Percentiles rank a stretch among this genome's conserved stretches.
Evolutionary conservation across 2,888 invertebrate genomes (phyloP).

Genomic region (Hydraecia micacea): DNA sequence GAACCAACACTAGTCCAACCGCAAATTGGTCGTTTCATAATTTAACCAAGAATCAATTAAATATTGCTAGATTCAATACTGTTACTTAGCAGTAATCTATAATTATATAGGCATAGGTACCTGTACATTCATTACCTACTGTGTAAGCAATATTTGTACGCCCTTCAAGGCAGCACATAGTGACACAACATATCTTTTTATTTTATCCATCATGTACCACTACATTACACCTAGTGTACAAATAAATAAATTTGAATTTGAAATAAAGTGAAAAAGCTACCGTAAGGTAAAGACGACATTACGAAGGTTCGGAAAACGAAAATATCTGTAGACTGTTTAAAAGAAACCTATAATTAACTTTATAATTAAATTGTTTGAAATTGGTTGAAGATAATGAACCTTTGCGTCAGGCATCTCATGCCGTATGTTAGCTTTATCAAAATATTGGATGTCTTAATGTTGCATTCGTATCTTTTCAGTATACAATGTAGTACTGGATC

Average conservation of each 20-base stretch:
- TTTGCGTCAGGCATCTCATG: background rate
- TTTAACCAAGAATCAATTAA: background rate
- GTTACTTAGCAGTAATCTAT: too few species aligned
- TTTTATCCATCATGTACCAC: too few species aligned
- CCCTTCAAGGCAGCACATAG: too few species aligned
- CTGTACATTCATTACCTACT: too few species aligned
- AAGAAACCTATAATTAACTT: conserved; percentile 5
- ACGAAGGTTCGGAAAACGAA: background rate
- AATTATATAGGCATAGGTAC: too few species aligned
- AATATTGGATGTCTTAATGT: background rate
- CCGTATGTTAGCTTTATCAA: conserved; percentile 4
- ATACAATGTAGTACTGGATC: background rate
- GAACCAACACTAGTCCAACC: background rate
- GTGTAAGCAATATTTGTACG: too few species aligned
- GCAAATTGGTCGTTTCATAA: background rate
- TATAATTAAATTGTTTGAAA: conserved; percentile 26
- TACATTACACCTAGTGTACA: too few species aligned
- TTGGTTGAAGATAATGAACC: conserved; percentile 17
- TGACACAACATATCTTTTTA: too few species aligned
- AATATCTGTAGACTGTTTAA: background rate
- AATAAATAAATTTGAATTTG: too few species aligned
- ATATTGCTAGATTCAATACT: background rate
- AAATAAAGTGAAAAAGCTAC: conserved; percentile 14
- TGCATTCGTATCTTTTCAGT: background rate
- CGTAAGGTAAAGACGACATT: background rate